Conservation (phyloP, 2,113 vertebrate genomes). For the Kryptolebias marmoratus region DNA sequence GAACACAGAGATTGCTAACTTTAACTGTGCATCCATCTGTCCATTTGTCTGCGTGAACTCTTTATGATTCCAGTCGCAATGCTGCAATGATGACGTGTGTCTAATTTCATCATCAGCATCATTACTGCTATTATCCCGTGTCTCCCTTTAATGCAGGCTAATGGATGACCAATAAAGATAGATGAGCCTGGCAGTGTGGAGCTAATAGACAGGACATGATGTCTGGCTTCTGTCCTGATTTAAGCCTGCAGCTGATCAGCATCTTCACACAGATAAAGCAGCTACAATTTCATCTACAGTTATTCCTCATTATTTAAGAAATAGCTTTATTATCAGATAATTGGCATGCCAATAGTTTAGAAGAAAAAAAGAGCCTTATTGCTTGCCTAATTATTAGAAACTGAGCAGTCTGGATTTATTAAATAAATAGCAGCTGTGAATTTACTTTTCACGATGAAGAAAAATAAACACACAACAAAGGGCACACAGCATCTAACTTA, state of each 20-base stretch:
- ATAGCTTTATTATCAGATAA: conserved; percentile 25
- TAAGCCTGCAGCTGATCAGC: conserved; percentile 65
- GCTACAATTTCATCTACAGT: conserved; percentile 36
- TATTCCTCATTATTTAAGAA: conserved; percentile 33
- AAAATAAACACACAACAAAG: conserved; percentile 21
- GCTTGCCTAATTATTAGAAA: conserved; percentile 14
- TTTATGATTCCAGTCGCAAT: conserved; percentile 73
- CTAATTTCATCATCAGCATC: conserved; percentile 83
- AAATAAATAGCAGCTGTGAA: conserved; percentile 27
- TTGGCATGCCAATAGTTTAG: conserved; percentile 25
- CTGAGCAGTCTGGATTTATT: conserved; percentile 29
- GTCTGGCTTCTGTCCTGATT: conserved; percentile 81
- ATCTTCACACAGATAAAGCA: conserved; percentile 53
- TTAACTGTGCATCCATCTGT: conserved; percentile 50
- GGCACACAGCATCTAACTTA: conserved; percentile 5
- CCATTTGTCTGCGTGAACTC: conserved; percentile 46
- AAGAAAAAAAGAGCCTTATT: conserved; percentile 8
- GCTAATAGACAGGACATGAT: conserved; percentile 87
- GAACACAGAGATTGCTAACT: conserved; percentile 33
- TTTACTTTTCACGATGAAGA: conserved; percentile 16
- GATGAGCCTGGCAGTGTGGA: conserved; percentile 82
- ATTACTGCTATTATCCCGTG: conserved; percentile 84
- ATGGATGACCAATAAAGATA: conserved; percentile 87
- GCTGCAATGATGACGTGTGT: conserved; percentile 72
- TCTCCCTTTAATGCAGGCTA: conserved; percentile 84